Evolutionary conservation across 1,140 invertebrate genomes (phyloP), one percentile per base, ranked within the genome.

Genomic region (Megalopta genalis): DNA sequence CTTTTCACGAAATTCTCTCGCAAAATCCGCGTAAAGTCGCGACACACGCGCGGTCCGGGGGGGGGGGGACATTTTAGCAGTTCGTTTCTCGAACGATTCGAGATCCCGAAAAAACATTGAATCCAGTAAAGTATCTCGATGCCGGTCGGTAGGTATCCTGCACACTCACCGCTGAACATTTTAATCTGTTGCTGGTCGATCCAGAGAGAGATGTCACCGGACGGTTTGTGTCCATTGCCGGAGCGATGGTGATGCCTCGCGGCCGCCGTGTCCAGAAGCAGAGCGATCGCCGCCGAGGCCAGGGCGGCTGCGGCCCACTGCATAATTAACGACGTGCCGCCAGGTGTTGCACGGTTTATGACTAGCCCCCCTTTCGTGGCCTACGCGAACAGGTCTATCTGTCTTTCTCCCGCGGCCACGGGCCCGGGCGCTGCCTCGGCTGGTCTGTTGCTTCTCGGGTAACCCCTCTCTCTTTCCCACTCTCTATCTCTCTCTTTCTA

Each of bases 111-210:
- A n/a, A 59, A 59, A 7, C 16, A 7, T 21, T 18, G 6, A 21
- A 21, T 54, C 16, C 4, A 52, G 21, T 42, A 23, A 49, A 21
- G 32, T 8, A 27, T 32, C 14, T 27, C 62, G 62, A 18, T 39
- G 32, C 62, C 62, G 62, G 32, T 9, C 59, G 10, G 18, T 7
- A 42, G 7, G 32, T 9, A 21, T 32, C 9, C 10, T 12, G 25
- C 39, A 6, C 69, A 93, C 94, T 93, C 91, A 97, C 97, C 97
- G 91, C 96, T 97, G 86, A 98, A 96, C 95, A 97, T 96, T 93
- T 97, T 96, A 25, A 97, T 96, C 93, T 97, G 97, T 82, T 97
- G 96, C 85, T 97, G 95, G 90, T 97, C 96, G 85, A 98, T 97
- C 97, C 97, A 98, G 42, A 98, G 93, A 39, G 96, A 97, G 57